Percentiles rank a stretch among this genome's conserved stretches.
These are phyloP conservation scores for Spinus pinus DNA, from an alignment of 2,797 vertebrate genomes.

Conservation along the genomic window DNA sequence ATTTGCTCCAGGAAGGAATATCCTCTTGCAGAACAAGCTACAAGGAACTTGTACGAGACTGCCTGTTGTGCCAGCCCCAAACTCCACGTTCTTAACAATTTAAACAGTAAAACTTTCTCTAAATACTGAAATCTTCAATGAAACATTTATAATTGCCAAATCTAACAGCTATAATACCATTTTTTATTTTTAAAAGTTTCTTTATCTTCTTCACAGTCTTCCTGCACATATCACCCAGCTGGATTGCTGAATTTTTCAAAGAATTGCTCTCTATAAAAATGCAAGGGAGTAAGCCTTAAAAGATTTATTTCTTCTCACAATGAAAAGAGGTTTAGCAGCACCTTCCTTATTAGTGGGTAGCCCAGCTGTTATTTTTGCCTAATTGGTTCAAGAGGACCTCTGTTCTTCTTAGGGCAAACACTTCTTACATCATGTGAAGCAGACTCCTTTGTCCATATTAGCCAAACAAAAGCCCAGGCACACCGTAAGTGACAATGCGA, in stretches of 20 bases:
- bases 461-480: slow-evolving; percentile 66
- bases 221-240: slow-evolving; percentile 65
- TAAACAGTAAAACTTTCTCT: slow-evolving; percentile 67
- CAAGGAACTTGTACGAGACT: slow-evolving; percentile 58
- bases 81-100: slow-evolving; percentile 62
- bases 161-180: slow-evolving; percentile 69
- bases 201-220: slow-evolving; percentile 71
- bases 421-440: slow-evolving; percentile 70
- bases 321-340: slow-evolving; percentile 71
- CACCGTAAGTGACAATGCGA: slow-evolving; percentile 41
- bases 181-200: slow-evolving; percentile 72
- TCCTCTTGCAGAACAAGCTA: slow-evolving; percentile 55
- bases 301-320: slow-evolving; percentile 71
- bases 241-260: slow-evolving; percentile 69
- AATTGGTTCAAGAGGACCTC: slow-evolving; percentile 70
- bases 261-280: slow-evolving; percentile 70
- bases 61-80: slow-evolving; percentile 62
- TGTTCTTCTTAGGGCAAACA: slow-evolving; percentile 71
- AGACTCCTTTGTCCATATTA: slow-evolving; percentile 63
- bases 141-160: slow-evolving; percentile 68
- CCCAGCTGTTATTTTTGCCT: slow-evolving; percentile 72
- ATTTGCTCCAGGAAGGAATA: slow-evolving; percentile 55
- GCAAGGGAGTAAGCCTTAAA: slow-evolving; percentile 70
- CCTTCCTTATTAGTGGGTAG: slow-evolving; percentile 71
- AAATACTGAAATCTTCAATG: slow-evolving; percentile 68